Conservation (phyloP, 2,797 vertebrate species). For the Melanogrammus aeglefinus region DNA sequence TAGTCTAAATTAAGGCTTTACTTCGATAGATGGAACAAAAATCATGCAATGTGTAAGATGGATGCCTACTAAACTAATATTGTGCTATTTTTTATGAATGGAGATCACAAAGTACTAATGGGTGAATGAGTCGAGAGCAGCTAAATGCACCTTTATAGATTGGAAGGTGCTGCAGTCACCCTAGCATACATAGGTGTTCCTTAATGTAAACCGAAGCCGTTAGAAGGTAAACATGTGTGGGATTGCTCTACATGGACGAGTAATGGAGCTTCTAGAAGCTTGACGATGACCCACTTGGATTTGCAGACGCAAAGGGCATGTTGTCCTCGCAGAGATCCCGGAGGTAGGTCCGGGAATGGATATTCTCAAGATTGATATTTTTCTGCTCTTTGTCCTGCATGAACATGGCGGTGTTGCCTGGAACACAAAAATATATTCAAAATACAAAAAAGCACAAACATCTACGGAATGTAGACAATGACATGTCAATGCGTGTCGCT, state of each 20-base stretch:
- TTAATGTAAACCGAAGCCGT: background rate
- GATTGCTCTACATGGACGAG: background rate
- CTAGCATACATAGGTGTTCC: background rate
- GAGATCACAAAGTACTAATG: too few relatives aligned
- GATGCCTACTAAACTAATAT: too few relatives aligned
- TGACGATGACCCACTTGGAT: constrained; percentile 57
- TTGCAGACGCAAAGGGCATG: constrained; percentile 29
- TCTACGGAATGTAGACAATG: too few relatives aligned
- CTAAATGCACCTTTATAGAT: too few relatives aligned
- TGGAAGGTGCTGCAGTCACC: too few relatives aligned
- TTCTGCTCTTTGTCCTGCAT: constrained; percentile 14
- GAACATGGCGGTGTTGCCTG: constrained; percentile 50
- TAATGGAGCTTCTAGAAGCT: background rate
- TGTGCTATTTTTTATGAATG: too few relatives aligned
- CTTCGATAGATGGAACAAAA: too few relatives aligned
- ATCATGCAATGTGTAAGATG: too few relatives aligned
- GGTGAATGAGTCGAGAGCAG: too few relatives aligned
- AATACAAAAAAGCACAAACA: background rate
- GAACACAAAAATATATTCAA: constrained; percentile 12
- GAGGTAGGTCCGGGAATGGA: constrained; percentile 44
- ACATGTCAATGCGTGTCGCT: too few relatives aligned
- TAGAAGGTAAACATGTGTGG: background rate
- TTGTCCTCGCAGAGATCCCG: constrained; percentile 31
- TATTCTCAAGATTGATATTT: constrained; percentile 39
- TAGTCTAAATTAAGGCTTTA: too few relatives aligned